phyloP scores from a whole-genome alignment of 2,888 invertebrate genomes.

The Limnephilus lunatus region DNA sequence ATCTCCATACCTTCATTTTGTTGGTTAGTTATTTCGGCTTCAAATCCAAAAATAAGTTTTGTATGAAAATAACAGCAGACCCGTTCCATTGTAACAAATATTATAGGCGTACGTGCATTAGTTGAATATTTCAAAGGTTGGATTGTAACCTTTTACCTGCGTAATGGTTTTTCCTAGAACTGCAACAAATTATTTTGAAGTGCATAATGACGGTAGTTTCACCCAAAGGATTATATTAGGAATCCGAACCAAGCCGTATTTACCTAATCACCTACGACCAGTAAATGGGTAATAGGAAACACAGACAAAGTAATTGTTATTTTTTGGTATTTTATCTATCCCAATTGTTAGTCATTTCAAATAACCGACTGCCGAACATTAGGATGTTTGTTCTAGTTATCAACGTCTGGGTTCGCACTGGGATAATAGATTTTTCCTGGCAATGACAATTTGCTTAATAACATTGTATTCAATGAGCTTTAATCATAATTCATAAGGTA shows the following conservation, averaged over 20 bases:
- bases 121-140: background rate
- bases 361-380: background rate
- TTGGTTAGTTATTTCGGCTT: too few relatives aligned
- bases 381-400: background rate
- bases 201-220: background rate
- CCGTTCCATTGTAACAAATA: background rate
- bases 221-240: background rate
- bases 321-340: background rate
- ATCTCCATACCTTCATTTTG: too few relatives aligned
- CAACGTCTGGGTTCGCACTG: too few relatives aligned
- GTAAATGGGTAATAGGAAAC: background rate
- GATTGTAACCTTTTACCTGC: background rate
- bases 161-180: background rate
- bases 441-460: background rate
- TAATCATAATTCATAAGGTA: background rate
- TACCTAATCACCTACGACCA: background rate
- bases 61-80: too few relatives aligned
- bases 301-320: background rate
- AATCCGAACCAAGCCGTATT: background rate
- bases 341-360: background rate
- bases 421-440: background rate
- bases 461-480: background rate
- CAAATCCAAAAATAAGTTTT: too few relatives aligned
- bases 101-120: background rate
- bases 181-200: background rate